Evolutionary conservation across 2,888 invertebrate genomes (phyloP).

Genomic region (Morpho helenor): DNA sequence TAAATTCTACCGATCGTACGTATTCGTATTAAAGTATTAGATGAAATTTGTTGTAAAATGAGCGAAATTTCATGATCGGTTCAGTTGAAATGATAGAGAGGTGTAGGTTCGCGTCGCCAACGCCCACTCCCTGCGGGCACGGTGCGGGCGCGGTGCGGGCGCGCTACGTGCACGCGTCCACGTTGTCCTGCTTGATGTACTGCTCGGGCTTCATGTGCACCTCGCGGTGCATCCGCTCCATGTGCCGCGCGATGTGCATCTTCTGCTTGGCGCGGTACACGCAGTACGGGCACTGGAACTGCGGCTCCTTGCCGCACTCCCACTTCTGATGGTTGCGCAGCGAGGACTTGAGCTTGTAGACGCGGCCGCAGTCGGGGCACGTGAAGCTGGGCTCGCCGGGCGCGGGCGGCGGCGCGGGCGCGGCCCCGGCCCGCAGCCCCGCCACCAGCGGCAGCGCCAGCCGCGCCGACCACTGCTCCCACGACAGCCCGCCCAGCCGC

Average conservation of each 20-base stretch:
- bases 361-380: slow-evolving; percentile 90
- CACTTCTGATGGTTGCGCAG: slow-evolving; percentile 90
- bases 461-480: slow-evolving; percentile 87
- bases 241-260: slow-evolving; percentile 90
- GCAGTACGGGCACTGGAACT: slow-evolving; percentile 90
- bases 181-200: slow-evolving; percentile 72
- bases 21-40: no score
- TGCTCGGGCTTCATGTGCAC: slow-evolving; percentile 74
- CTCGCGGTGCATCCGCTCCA: slow-evolving; percentile 90
- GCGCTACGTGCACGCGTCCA: slow-evolving; percentile 71
- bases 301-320: slow-evolving; percentile 92
- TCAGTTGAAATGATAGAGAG: no score
- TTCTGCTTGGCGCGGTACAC: slow-evolving; percentile 91
- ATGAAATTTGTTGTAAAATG: no score
- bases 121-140: no score
- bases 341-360: slow-evolving; percentile 92
- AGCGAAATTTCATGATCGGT: no score
- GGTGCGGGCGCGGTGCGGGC: background rate
- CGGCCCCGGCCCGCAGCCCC: slow-evolving; percentile 77
- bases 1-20: no score
- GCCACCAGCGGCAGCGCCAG: slow-evolving; percentile 85
- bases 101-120: no score
- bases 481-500: slow-evolving; percentile 83
- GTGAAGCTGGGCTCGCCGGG: slow-evolving; percentile 77
- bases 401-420: slow-evolving; percentile 47